A percentile compares a stretch with the other conserved stretches of the same genome.
Evolutionary conservation across 1,140 invertebrate genomes (phyloP).

Genomic region (Streblospio benedicti): DNA sequence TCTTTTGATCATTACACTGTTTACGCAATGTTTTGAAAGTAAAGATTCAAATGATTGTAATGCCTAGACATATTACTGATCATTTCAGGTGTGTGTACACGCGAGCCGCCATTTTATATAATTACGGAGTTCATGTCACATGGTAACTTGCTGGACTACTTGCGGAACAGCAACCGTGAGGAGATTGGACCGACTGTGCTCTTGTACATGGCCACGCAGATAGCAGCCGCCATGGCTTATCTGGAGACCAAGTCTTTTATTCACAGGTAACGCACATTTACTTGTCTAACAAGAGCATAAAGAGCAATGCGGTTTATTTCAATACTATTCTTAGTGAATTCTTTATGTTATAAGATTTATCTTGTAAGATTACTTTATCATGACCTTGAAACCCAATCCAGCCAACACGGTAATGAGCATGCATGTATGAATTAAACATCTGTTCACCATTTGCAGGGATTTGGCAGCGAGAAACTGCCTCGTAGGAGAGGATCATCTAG

Average conservation of each 20-base stretch:
- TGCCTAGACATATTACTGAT: no score
- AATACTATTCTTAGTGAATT: not conserved
- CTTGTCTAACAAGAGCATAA: conserved; percentile 3
- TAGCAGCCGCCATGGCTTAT: conserved; percentile 97
- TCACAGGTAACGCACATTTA: conserved; percentile 62
- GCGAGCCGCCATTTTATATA: conserved; percentile 97
- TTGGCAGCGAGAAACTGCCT: conserved; percentile 96
- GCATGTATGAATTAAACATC: no score
- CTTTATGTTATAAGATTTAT: not conserved
- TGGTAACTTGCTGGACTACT: conserved; percentile 92
- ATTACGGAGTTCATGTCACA: conserved; percentile 99
- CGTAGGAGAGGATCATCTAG: conserved; percentile 90
- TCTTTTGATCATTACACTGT: no score
- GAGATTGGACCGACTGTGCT: conserved; percentile 88
- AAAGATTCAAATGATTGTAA: no score
- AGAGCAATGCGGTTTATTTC: not conserved
- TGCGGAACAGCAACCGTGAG: conserved; percentile 79
- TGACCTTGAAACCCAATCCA: not conserved
- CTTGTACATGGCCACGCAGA: conserved; percentile 98
- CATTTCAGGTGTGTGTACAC: conserved; percentile 76
- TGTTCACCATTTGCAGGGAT: conserved; percentile 71
- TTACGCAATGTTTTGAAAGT: no score
- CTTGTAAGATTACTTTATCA: not conserved
- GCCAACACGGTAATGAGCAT: no score
- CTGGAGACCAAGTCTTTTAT: conserved; percentile 92